These are phyloP conservation scores for Polyergus mexicanus DNA, from an alignment of 1,140 invertebrate species.

Conservation along the genomic window DNA sequence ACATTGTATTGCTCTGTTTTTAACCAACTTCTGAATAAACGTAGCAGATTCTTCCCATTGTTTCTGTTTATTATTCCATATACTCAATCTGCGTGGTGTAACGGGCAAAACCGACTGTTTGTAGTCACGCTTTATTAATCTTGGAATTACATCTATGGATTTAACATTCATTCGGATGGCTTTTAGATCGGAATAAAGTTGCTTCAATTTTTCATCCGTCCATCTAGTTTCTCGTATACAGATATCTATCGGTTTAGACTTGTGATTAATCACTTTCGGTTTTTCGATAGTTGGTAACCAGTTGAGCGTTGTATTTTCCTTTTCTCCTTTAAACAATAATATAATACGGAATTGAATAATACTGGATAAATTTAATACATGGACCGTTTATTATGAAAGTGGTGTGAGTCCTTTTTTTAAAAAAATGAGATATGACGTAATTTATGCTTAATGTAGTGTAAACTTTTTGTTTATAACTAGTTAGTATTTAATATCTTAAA, in stretches of 20 bases:
- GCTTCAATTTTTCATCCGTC: slow-evolving; percentile 88
- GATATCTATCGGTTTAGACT: slow-evolving; percentile 78
- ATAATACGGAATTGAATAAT: neutral
- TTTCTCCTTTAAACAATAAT: slow-evolving; percentile 74
- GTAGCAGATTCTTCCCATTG: slow-evolving; percentile 87
- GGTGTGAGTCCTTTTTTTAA: no score
- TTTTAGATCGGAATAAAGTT: slow-evolving; percentile 88
- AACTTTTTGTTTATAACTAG: no score
- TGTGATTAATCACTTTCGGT: slow-evolving; percentile 70
- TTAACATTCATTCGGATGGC: slow-evolving; percentile 68
- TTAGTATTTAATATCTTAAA: no score
- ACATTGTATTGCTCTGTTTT: slow-evolving; percentile 90
- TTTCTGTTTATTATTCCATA: slow-evolving; percentile 78
- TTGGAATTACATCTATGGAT: slow-evolving; percentile 26
- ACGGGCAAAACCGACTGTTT: slow-evolving; percentile 83
- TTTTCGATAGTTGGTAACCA: slow-evolving; percentile 77
- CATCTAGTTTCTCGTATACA: slow-evolving; percentile 89
- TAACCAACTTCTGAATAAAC: slow-evolving; percentile 89
- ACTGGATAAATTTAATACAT: no score
- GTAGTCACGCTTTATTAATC: slow-evolving; percentile 74
- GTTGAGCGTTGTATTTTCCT: slow-evolving; percentile 76
- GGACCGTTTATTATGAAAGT: no score
- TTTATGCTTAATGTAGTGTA: no score
- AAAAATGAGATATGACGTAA: no score
- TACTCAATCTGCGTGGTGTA: slow-evolving; percentile 85